Base-by-base conservation (phyloP, 2,888 invertebrate genomes). In the Xylophagus ater region DNA sequence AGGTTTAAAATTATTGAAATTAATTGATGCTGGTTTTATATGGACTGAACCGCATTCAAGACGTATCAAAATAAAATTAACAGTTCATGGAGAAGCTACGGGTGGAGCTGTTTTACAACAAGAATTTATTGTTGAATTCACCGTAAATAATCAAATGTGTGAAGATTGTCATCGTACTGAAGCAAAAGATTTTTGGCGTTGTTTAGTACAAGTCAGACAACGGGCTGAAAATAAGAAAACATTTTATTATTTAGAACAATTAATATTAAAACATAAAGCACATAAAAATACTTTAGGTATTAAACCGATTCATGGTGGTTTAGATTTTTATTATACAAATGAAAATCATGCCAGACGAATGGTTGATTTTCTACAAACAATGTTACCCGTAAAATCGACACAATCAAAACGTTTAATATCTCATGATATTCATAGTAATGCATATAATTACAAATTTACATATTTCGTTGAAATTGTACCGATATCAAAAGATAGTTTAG, bases 41-140 rank as follows among this genome's bases (percentile, higher is more conserved):
- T 98, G 97, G 97, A 99, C 98, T 8, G 98, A 98, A 59, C 93
- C 96, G 24, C 98, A 98, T 70, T 98, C 97, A 2, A 94, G 90
- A 65, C 75, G 98, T 48, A 80, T 99, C 37, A 97, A 96, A 71
- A 84, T 92, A 45, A 89, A 92, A 67, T 65, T 99, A 40, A 93
- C 92, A 2, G 84, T 99, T 9, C 94, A 97, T 63, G 93, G 87
- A 32, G 94, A 97, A 71, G 84, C 97, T 2, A 70, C 88, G 56
- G 85, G 87, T 17, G 92, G 89, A 30, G 81, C 93, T 2, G 76
- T 92, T 7, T 68, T 97, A 10, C 88, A 98, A 59, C 97, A 99
- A 68, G 81, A 88, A 4, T 96, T 97, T 59, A 73, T 94, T 26
- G 92, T 98, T 3, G 97, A 98, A 59, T 99, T 83, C 59, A 78